phyloP scores from a whole-genome alignment of 2,113 vertebrate genomes.

The Cyprinodon variegatus region DNA sequence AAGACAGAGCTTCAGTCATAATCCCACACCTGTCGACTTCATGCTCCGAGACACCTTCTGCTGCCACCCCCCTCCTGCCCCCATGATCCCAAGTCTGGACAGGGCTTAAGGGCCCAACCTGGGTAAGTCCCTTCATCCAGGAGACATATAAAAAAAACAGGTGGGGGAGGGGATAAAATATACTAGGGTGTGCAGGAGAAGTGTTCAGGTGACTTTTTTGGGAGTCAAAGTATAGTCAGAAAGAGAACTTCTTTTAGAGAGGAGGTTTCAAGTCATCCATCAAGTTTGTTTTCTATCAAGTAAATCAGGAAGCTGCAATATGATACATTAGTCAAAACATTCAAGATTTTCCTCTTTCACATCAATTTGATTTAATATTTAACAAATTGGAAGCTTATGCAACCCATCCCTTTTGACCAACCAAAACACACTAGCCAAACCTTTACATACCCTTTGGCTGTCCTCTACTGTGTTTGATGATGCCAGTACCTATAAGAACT shows the following conservation, averaged over 20 bases:
- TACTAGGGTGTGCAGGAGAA: background rate
- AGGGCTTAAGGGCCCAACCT: constrained; percentile 69
- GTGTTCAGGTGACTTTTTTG: constrained; percentile 18
- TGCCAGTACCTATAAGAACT: background rate
- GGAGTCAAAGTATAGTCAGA: background rate
- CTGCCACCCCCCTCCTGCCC: constrained; percentile 19
- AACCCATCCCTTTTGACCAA: background rate
- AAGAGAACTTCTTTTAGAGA: background rate
- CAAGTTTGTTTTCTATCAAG: background rate
- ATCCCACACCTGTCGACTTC: constrained; percentile 69
- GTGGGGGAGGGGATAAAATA: constrained; percentile 6
- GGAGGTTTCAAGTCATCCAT: background rate
- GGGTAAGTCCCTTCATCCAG: constrained; percentile 62
- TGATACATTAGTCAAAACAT: background rate
- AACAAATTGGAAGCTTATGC: background rate
- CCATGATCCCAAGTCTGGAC: constrained; percentile 74
- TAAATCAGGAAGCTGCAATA: background rate
- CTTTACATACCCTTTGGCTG: background rate
- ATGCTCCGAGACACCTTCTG: constrained; percentile 47
- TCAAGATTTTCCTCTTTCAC: background rate
- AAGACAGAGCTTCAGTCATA: constrained; percentile 71
- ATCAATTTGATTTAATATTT: background rate
- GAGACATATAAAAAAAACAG: constrained; percentile 18
- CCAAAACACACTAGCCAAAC: no score
- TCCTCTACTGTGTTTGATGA: no score